Base-by-base conservation (phyloP, 2,888 invertebrate genomes). In the Hemaris fuciformis region DNA sequence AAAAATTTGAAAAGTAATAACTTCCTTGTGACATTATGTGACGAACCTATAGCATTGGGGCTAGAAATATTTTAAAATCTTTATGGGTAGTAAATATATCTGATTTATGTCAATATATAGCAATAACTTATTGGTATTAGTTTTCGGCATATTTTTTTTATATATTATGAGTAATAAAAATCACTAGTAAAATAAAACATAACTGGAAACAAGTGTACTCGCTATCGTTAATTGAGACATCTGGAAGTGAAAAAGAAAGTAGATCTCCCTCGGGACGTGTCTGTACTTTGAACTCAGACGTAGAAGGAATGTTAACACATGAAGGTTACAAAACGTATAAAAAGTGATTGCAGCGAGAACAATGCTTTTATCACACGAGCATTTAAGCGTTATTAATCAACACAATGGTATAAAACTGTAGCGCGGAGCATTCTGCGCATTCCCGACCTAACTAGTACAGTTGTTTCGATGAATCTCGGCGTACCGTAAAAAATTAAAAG, bases 401-500 rank as follows among this genome's bases (percentile, higher is more conserved):
- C 48, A 61, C 48, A 56, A 61, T 56, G 27, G 56, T 22, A n/a
- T n/a, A 53, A 46, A 38, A 61, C 41, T 7, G 42, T 23, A 38
- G 23, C 22, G n/a, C 22, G n/a, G 23, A 63, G 66, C 72, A 76
- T 71, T 67, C 65, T 48, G 43, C 60, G 64, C 66, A 73, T 75
- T 70, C 66, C 64, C 67, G 65, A 68, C n/a, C 46, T 46, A 38
- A 67, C 71, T 74, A 74, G 64, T 70, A 68, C 66, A 70, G 68
- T 71, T 74, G 73, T 71, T 75, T 63, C 68, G 66, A 71, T 71
- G 68, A 73, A 72, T 66, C 68, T 66, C 65, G 56, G 38, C 41
- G 60, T 63, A 64, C 64, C 66, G 71, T 74, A 83, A 85, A 86
- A 84, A 84, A 80, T 76, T 68, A 77, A 80, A 82, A 77, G 67